Evolutionary conservation across 2,888 invertebrate genomes (phyloP).

Genomic region (Steinernema hermaphroditum): DNA sequence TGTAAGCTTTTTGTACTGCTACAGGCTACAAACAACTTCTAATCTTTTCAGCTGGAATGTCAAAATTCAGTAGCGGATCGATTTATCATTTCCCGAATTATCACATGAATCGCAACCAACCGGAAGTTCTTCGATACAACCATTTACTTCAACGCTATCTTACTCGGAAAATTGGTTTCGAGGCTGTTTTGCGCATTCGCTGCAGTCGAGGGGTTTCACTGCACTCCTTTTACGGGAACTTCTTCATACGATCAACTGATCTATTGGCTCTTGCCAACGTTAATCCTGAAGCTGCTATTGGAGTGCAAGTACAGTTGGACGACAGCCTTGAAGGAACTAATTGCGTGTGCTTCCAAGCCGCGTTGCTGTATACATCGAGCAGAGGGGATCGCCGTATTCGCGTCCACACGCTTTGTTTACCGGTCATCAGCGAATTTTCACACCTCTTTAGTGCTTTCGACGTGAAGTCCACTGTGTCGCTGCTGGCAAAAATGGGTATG

Average conservation of each 20-base stretch:
- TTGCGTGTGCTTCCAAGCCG: constrained; percentile 93
- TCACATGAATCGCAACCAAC: constrained; percentile 76
- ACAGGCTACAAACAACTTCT: no score
- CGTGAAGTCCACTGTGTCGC: constrained; percentile 86
- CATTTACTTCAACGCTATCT: constrained; percentile 83
- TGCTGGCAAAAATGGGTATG: constrained; percentile 91
- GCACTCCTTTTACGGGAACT: constrained; percentile 98
- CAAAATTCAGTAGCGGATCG: constrained; percentile 90
- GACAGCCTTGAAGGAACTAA: constrained; percentile 81
- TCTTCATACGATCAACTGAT: constrained; percentile 97
- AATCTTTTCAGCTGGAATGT: constrained; percentile 75
- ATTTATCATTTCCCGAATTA: constrained; percentile 85
- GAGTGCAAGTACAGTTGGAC: constrained; percentile 92
- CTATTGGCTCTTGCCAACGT: constrained; percentile 91
- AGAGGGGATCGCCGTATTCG: constrained; percentile 93
- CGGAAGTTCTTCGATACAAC: constrained; percentile 77
- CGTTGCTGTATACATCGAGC: constrained; percentile 90
- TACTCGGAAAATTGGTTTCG: constrained; percentile 94
- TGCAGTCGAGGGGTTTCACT: constrained; percentile 88
- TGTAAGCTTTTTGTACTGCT: no score
- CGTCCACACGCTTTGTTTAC: constrained; percentile 93
- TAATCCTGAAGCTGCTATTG: constrained; percentile 95
- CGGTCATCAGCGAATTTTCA: constrained; percentile 80
- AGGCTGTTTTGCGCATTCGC: constrained; percentile 94
- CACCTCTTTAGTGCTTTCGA: constrained; percentile 88